Base-by-base conservation (phyloP, 2,797 vertebrate genomes). In the Lepus townsendii region DNA sequence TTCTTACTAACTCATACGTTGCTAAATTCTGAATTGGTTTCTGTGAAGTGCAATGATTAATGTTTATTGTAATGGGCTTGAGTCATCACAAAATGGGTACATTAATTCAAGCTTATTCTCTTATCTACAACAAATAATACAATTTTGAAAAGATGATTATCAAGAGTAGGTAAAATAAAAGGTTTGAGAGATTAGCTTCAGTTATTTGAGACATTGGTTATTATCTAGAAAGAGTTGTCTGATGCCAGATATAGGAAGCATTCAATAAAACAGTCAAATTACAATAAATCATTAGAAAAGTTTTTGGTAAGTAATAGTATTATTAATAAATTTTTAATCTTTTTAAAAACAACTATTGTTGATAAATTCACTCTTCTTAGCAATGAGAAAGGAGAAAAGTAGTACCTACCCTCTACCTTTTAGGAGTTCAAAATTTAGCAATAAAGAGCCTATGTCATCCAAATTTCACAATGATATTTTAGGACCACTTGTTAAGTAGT, bases 131-230 rank as follows among this genome's bases (percentile, higher is more conserved):
- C 65, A 91, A 32, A 16, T 96, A 95, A 96, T 88, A 92, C 30
- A 90, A 82, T 96, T 97, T 94, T 86, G 62, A 86, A 95, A 95
- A 95, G 75, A 93, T 94, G 22, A 72, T 96, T 90, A 93, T 95
- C 84, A 79, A 93, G 93, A 80, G 54, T 80, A 14, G 66, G 75
- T 88, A 78, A 93, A 95, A 95, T 83, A 92, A 60, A 93, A 69
- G 65, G 35, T 82, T 94, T 96, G 52, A 96, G 47, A 88, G 60
- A 94, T 83, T 92, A 78, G 47, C 24, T 94, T 94, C 20, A 83
- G 79, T 68, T 89, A 63, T 83, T 83, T 86, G 62, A 95, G 72
- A 76, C 32, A 72, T 73, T 80, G 0, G 20, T 65, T 90, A 57
- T 57, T 68, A 68, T 42, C 32, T 66, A 84, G 75, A 90, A 93